Percentiles rank a stretch among this genome's conserved stretches.
phyloP scores from a whole-genome alignment of 2,888 invertebrate genomes.

The Tiphia femorata region DNA sequence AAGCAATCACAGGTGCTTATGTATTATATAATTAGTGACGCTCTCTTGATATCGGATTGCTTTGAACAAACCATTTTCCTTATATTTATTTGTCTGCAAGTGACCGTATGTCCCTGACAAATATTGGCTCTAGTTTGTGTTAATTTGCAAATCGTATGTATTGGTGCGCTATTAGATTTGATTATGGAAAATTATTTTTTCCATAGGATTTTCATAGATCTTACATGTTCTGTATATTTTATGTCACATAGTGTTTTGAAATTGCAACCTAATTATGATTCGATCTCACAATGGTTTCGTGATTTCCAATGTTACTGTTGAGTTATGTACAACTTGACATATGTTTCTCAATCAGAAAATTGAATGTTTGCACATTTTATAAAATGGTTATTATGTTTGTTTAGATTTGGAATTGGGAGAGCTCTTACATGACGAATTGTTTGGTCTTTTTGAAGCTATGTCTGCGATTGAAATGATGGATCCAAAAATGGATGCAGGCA shows the following conservation, averaged over 20 bases:
- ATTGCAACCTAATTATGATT: too few species aligned
- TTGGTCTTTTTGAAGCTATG: constrained; percentile 98
- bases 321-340: too few species aligned
- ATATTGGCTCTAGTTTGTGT: too few species aligned
- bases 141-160: too few species aligned
- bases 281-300: too few species aligned
- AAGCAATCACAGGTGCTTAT: constrained; percentile 73
- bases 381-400: constrained; percentile 15
- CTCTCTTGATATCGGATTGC: too few species aligned
- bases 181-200: not conserved
- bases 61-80: not conserved
- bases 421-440: constrained; percentile 89
- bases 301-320: too few species aligned
- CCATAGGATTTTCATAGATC: too few species aligned
- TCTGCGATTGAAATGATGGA: constrained; percentile 99
- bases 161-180: not conserved
- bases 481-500: constrained; percentile 99
- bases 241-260: not conserved
- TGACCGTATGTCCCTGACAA: too few species aligned
- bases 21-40: not conserved
- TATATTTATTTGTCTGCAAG: not conserved
- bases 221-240: not conserved
- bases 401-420: constrained; percentile 89
- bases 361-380: not conserved
- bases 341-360: not conserved